Conservation (phyloP, 2,797 vertebrate genomes). For the Nannoperca obscura region DNA sequence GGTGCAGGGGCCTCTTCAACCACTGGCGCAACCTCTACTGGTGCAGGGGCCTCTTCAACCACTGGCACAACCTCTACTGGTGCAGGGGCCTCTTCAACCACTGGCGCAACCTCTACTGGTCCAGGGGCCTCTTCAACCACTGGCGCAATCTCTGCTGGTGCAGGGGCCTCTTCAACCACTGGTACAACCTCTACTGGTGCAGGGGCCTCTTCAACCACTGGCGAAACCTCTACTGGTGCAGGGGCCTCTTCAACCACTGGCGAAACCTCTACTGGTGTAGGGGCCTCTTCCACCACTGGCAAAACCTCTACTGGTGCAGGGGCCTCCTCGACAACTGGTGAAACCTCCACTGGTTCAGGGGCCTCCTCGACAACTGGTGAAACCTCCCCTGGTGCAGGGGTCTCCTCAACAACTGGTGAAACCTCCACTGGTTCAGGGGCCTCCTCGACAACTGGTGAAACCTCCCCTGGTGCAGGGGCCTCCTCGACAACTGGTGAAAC, state of each 20-base stretch:
- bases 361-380: constrained; percentile 12
- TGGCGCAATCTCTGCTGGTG: neutral
- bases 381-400: neutral
- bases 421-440: neutral
- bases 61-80: constrained; percentile 8
- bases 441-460: constrained; percentile 16
- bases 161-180: constrained; percentile 9
- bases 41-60: neutral
- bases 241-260: constrained; percentile 5
- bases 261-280: constrained; percentile 7
- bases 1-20: neutral
- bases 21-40: neutral
- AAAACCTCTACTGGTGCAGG: constrained; percentile 5
- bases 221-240: constrained; percentile 3
- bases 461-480: neutral
- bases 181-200: neutral
- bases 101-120: constrained; percentile 12
- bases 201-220: neutral
- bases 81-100: constrained; percentile 8
- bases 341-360: constrained; percentile 8
- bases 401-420: constrained; percentile 13
- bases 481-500: constrained; percentile 11
- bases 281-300: constrained; percentile 8
- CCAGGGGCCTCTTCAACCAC: constrained; percentile 13
- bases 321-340: constrained; percentile 4